Percentiles rank a stretch among this genome's conserved stretches.
Conservation (phyloP, 2,113 vertebrate species). For the Centropus bengalensis region DNA sequence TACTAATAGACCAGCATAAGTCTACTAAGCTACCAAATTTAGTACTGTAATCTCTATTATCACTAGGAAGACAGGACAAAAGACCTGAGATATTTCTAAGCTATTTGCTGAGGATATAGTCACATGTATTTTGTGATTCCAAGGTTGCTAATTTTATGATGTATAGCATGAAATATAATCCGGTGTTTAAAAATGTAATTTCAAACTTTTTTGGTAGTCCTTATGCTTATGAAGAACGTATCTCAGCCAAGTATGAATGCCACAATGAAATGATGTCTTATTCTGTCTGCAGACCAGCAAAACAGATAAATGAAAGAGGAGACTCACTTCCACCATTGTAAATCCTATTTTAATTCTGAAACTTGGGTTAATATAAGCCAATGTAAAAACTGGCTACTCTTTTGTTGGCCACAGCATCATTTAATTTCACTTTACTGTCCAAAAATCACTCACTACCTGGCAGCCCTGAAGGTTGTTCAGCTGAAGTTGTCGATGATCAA, state of each 20-base stretch:
- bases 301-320: not conserved
- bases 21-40: not conserved
- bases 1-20: not conserved
- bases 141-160: not conserved
- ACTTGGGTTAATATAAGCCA: not conserved
- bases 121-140: not conserved
- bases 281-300: not conserved
- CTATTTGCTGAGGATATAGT: not conserved
- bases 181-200: not conserved
- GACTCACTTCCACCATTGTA: not conserved
- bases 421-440: not conserved
- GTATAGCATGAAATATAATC: not conserved
- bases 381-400: not conserved
- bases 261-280: not conserved
- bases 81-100: not conserved
- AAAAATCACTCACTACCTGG: not conserved
- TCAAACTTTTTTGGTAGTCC: not conserved
- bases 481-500: not conserved
- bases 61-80: not conserved
- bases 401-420: not conserved
- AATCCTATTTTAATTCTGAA: not conserved
- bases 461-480: not conserved
- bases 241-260: not conserved
- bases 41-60: not conserved
- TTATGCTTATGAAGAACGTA: not conserved